Evolutionary conservation across 2,888 invertebrate species (phyloP).

Genomic region (Iphiclides podalirius): DNA sequence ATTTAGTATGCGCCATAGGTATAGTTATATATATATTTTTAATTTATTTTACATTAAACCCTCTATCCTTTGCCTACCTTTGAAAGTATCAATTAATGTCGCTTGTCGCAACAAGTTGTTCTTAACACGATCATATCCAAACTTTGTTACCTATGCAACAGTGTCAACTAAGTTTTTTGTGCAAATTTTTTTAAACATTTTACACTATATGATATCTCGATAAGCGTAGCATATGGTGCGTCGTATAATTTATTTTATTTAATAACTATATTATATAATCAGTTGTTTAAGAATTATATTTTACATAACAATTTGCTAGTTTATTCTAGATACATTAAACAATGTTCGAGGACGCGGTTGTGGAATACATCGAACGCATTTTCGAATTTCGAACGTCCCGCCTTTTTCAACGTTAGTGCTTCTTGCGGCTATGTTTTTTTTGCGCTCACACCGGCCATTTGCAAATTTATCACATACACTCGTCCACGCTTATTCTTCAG

Average conservation of each 20-base stretch:
- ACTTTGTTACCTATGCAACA: conserved; percentile 39
- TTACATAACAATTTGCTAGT: conserved; percentile 16
- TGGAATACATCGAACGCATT: not conserved
- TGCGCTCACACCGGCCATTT: conserved; percentile 1
- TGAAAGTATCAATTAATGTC: not conserved
- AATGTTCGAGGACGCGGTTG: not conserved
- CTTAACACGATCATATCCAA: not conserved
- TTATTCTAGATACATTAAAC: not conserved
- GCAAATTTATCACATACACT: not conserved
- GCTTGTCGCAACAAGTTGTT: not conserved
- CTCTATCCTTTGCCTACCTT: conserved; percentile 22
- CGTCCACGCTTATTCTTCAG: not conserved
- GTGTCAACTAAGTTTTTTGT: conserved; percentile 39
- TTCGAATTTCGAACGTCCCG: not conserved
- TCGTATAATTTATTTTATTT: conserved; percentile 10
- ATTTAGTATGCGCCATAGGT: conserved; percentile 28
- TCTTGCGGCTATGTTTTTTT: not conserved
- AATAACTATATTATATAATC: not conserved
- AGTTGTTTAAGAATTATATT: conserved; percentile 6
- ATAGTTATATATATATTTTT: not conserved
- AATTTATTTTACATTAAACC: conserved; percentile 28
- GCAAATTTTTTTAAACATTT: conserved; percentile 39
- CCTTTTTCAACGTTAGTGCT: no score
- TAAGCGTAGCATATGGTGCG: conserved; percentile 23
- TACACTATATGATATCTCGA: conserved; percentile 33